Evolutionary conservation across 2,113 vertebrate genomes (phyloP), one percentile per base, ranked within the genome.

Genomic region (Scomber japonicus): DNA sequence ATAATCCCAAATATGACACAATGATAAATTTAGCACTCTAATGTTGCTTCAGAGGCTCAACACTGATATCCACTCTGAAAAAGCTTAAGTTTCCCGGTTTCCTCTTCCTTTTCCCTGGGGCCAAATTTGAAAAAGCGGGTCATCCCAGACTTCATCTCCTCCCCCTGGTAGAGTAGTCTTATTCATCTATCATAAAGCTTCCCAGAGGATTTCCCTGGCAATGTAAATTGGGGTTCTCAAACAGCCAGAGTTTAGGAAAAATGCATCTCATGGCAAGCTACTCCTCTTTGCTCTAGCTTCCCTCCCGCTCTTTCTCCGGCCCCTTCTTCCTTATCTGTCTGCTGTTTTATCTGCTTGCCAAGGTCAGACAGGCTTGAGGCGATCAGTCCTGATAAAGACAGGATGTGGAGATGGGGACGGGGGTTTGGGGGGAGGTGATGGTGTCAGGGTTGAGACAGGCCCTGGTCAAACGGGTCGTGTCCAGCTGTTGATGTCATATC

Each of bases 41-140:
- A 79, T 69, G 83, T 83, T 44, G 61, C 82, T 72, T 77, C 61
- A 71, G 86, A 82, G 65, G 49, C 78, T 85, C 68, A 62, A 76
- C 62, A 51, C 17, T 56, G 57, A 83, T 80, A 82, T 78, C 82
- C 65, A 78, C 84, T 64, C 63, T 69, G 70, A 81, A 81, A 89
- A 93, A 90, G 87, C 89, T 87, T 81, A 89, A 91, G 85, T 90
- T 89, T 87, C 68, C 75, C 35, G 21, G 83, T 82, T 87, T 84
- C 78, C 74, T 80, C 65, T 75, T 74, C 75, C 78, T 67, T 85
- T 62, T 93, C 93, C 92, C 91, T 75, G 44, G 92, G 90, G 92
- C 85, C 88, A 83, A 90, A 93, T 94, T 93, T 94, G 89, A 86
- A 88, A 92, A 94, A 94, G 82, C 90, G 81, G 93, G 92, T 93